phyloP scores from a whole-genome alignment of 2,888 invertebrate genomes.

The Trachelus iudaicus region DNA sequence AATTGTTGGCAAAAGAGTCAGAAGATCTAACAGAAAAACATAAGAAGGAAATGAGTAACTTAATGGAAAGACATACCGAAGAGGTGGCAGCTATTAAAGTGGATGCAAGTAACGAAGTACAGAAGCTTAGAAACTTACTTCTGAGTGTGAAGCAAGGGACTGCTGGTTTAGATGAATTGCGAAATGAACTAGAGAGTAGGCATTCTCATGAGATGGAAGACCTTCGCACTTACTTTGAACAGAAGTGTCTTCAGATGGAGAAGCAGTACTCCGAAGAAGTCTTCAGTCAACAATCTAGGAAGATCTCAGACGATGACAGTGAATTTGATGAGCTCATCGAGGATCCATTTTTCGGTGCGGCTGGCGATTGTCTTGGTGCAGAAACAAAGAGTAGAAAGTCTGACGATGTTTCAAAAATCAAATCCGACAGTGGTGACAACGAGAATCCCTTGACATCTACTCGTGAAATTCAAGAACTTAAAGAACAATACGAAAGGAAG shows the following conservation, averaged over 20 bases:
- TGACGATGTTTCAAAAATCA: constrained; percentile 28
- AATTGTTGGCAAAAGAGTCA: constrained; percentile 38
- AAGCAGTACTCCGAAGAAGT: constrained; percentile 81
- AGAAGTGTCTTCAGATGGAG: constrained; percentile 83
- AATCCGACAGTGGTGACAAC: background rate
- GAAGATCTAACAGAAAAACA: constrained; percentile 35
- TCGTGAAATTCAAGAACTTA: constrained; percentile 1
- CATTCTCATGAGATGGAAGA: constrained; percentile 84
- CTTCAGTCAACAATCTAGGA: constrained; percentile 75
- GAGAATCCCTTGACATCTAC: background rate
- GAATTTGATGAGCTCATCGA: constrained; percentile 65
- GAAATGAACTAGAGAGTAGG: constrained; percentile 72
- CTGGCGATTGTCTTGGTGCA: constrained; percentile 45
- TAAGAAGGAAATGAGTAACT: constrained; percentile 33
- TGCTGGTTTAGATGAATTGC: constrained; percentile 69
- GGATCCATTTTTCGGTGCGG: constrained; percentile 57
- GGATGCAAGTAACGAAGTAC: constrained; percentile 61
- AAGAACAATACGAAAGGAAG: background rate
- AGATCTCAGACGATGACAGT: constrained; percentile 67
- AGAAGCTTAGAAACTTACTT: constrained; percentile 69
- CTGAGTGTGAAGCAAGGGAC: constrained; percentile 71
- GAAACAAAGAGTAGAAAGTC: constrained; percentile 25
- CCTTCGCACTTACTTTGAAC: constrained; percentile 81
- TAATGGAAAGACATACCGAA: constrained; percentile 38
- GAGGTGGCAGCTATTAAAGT: constrained; percentile 42